A percentile compares a stretch with the other conserved stretches of the same genome.
These are phyloP conservation scores for Zoroaster sp. DNA, from an alignment of 53 echinoderm and acorn worm genomes.

Conservation along the genomic window DNA sequence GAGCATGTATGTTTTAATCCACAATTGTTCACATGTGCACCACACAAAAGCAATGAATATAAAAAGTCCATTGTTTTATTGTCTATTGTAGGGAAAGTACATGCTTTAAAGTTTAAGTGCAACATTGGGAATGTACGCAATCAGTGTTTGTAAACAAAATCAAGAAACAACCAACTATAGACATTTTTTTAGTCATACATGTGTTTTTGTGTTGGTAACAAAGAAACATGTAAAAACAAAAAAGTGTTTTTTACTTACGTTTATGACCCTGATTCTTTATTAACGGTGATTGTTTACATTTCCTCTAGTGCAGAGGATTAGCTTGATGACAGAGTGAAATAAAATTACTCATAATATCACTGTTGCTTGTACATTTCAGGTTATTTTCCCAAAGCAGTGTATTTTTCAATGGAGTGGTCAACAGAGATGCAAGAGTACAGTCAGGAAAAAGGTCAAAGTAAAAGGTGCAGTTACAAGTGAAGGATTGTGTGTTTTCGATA, in stretches of 20 bases:
- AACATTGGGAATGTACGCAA: not conserved
- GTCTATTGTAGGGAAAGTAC: not conserved
- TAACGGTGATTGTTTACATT: not conserved
- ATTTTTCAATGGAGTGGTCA: not conserved
- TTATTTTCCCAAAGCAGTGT: slow-evolving; percentile 17
- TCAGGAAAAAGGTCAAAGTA: slow-evolving; percentile 7
- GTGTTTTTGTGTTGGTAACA: not conserved
- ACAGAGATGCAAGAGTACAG: slow-evolving; percentile 13
- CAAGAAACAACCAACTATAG: not conserved
- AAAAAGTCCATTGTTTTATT: not conserved
- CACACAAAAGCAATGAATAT: not conserved
- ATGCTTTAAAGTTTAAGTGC: not conserved
- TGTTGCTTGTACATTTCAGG: slow-evolving; percentile 9
- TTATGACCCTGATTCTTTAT: not conserved
- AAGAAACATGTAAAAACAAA: not conserved
- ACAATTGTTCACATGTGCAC: not conserved
- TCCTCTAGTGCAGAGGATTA: not conserved
- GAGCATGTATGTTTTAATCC: not conserved
- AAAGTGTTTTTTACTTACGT: not conserved
- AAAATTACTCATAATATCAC: not conserved
- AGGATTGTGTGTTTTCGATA: slow-evolving; percentile 9
- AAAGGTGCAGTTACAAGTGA: slow-evolving; percentile 1
- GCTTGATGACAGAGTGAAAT: not conserved
- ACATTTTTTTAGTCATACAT: not conserved
- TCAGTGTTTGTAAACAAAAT: not conserved